Evolutionary conservation across 2,888 invertebrate species (phyloP), one percentile per base, ranked within the genome.

Genomic region (Pollenia amentaria): DNA sequence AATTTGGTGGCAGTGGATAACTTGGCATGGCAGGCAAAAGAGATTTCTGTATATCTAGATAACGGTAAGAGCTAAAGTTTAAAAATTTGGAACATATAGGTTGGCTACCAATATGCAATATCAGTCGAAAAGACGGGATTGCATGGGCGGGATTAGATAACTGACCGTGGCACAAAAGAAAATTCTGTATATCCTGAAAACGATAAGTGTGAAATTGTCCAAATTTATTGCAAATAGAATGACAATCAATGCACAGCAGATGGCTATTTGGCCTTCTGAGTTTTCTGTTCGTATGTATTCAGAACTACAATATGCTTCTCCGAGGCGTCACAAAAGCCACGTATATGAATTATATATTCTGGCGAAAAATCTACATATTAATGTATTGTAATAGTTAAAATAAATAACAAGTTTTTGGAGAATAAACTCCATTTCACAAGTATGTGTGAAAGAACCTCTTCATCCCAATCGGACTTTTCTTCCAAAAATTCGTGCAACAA

Each of bases 401-500:
- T 38, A 38, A 44, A n/a, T 18, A 51, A 8, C 14, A 46, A 60
- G 60, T 69, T 46, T 3, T 48, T 44, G 1, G 29, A 7, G 55
- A 73, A 76, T 16, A 21, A 53, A 64, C 51, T 40, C 53, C 42
- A 76, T 76, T 64, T 76, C 7, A 42, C 0, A 7, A 57, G 44
- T 21, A 55, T 38, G 1, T 18, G 38, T 14, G 40, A 42, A 16
- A 53, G 18, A 1, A 76, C 46, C 11, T 42, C 53, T 46, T 77
- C 65, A 16, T 77, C 77, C 65, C 77, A 77, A 16, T 62, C 60
- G 1, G 14, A 40, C 10, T 60, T 60, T 40, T n/a, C 70, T 53
- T 44, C 21, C 80, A 72, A 80, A n/a, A 81, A 18, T 18, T 55
- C 48, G 16, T 65, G 65, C 78, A 78, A 73, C 2, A 84, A 29